Conservation (phyloP, 2,113 vertebrate species). For the Spermophilus dauricus region DNA sequence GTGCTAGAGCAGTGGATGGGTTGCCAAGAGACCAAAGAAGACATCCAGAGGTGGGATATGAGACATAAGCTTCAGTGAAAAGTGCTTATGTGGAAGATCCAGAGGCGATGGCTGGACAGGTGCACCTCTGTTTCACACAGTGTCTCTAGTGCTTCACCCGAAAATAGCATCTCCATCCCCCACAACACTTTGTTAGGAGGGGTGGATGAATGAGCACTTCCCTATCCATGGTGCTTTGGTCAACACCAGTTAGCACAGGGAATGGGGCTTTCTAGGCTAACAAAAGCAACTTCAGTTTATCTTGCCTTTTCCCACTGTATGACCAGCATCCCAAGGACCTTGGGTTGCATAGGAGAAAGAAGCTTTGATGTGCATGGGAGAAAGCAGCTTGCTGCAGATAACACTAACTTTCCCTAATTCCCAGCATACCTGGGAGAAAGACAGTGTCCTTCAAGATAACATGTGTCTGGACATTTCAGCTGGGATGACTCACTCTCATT, state of each 20-base stretch:
- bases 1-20: not conserved
- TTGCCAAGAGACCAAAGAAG: not conserved
- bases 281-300: not conserved
- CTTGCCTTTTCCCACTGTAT: not conserved
- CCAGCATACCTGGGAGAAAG: not conserved
- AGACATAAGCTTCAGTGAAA: not conserved
- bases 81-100: not conserved
- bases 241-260: not conserved
- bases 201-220: not conserved
- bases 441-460: not conserved
- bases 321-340: not conserved
- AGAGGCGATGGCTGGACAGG: not conserved
- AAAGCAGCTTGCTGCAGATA: not conserved
- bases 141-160: not conserved
- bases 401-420: not conserved
- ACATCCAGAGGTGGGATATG: not conserved
- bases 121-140: not conserved
- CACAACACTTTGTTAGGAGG: not conserved
- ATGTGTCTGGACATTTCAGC: not conserved
- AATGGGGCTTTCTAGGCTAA: not conserved
- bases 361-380: not conserved
- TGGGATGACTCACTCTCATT: not conserved
- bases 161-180: not conserved
- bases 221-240: not conserved
- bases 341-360: not conserved